Conservation (phyloP, 2,113 vertebrate species). For the Otocyon megalotis region DNA sequence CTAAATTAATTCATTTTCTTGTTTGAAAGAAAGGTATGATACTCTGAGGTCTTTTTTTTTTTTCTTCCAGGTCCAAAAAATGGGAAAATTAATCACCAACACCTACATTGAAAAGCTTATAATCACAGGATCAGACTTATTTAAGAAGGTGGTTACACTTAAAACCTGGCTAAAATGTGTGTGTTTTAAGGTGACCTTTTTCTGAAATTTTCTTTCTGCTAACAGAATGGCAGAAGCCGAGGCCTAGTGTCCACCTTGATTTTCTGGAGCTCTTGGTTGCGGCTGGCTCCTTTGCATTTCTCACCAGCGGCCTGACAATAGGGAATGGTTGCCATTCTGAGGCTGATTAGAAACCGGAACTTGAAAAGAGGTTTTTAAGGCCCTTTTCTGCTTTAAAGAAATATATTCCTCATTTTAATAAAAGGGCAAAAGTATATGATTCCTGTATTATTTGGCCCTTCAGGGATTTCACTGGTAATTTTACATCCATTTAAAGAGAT, state of each 20-base stretch:
- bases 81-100: not conserved
- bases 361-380: not conserved
- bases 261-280: not conserved
- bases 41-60: not conserved
- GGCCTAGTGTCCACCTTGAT: not conserved
- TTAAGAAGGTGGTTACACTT: conserved; percentile 37
- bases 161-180: not conserved
- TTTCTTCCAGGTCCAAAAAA: not conserved
- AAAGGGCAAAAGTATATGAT: conserved; percentile 1
- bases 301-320: not conserved
- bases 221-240: not conserved
- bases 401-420: not conserved
- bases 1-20: conserved; percentile 30
- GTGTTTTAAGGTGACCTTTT: conserved; percentile 4
- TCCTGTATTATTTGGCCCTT: conserved; percentile 12
- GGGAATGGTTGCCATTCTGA: not conserved
- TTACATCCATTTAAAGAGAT: conserved; percentile 34
- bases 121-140: not conserved
- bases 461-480: conserved; percentile 13
- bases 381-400: conserved; percentile 22
- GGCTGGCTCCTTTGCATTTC: not conserved
- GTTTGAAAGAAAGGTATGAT: conserved; percentile 47
- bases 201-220: conserved; percentile 7
- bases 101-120: not conserved
- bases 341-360: not conserved